Base-by-base conservation (phyloP, 2,113 vertebrate species). In the Ellobius talpinus region DNA sequence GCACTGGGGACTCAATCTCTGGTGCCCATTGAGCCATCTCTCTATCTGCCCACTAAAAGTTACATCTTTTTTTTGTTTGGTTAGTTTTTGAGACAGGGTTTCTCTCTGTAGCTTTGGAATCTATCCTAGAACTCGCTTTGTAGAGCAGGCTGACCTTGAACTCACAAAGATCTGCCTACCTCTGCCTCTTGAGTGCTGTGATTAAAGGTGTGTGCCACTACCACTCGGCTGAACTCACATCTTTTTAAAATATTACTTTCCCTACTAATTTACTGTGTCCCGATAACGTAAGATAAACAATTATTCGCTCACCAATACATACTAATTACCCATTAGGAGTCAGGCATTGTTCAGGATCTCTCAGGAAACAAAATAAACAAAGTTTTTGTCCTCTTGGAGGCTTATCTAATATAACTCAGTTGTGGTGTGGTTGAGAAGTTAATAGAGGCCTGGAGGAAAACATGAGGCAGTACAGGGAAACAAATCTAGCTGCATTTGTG, bases 351-450 rank as follows among this genome's bases (percentile, higher is more conserved):
- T 73, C 52, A 29, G 4, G 2, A 87, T 73, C 45, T 87, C 70
- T 73, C 52, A 21, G 31, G 7, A 13, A 95, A 36, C 23, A 91
- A 93, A 95, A 66, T 12, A 93, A 74, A 70, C 86, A 84, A 63
- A 42, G 10, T 11, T 2, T n/a, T 66, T 93, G 12, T 86, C 58
- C 4, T 66, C 42, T 93, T 95, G 68, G 50, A 90, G 36, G 8
- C 23, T 73, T 78, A 87, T 79, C 10, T 78, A 89, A n/a, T 85
- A 13, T 36, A 55, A 36, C 72, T n/a, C 47, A 65, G 9, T 21
- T 81, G 26, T 39, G 33, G 23, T 42, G 42, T 50, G 82, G 66
- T 33, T 78, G 33, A 31, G 73, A 70, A 42, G 33, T 14, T 63
- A 84, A 86, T 66, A 65, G 76, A 72, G 19, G 50, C 24, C 87